Evolutionary conservation across 2,113 vertebrate species (phyloP).

Genomic region (Danio rerio): DNA sequence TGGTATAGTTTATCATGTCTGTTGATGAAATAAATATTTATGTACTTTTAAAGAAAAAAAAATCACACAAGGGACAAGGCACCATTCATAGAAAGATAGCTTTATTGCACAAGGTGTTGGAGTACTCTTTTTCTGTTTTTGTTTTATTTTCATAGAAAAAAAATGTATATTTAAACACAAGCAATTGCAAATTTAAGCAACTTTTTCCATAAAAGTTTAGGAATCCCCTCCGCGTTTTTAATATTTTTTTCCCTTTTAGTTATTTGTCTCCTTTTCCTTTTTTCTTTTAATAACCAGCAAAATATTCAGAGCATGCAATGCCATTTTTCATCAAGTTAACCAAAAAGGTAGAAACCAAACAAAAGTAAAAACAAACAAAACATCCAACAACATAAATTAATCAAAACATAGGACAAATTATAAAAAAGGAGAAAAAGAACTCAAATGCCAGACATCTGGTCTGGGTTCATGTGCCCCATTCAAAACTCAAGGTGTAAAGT

Average conservation of each 20-base stretch:
- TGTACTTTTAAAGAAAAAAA: not conserved
- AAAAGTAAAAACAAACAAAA: conserved; percentile 70
- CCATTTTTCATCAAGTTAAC: conserved; percentile 73
- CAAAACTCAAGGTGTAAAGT: conserved; percentile 72
- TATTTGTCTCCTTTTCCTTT: conserved; percentile 70
- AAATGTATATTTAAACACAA: conserved; percentile 95
- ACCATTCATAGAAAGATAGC: conserved; percentile 92
- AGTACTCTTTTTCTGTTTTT: conserved; percentile 88
- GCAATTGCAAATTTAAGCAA: conserved; percentile 98
- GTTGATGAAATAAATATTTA: not conserved
- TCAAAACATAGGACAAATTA: conserved; percentile 67
- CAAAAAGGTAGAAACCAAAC: conserved; percentile 65
- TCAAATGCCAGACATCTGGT: conserved; percentile 68
- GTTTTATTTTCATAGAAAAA: conserved; percentile 93
- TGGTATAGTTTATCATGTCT: too few species aligned
- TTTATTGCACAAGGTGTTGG: conserved; percentile 99
- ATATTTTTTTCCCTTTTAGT: conserved; percentile 68
- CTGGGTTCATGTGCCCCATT: conserved; percentile 67
- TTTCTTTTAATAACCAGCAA: conserved; percentile 88
- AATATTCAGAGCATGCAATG: conserved; percentile 92
- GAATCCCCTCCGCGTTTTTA: conserved; percentile 73
- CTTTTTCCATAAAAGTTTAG: conserved; percentile 78
- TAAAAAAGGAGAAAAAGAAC: conserved; percentile 55
- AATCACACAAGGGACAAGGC: conserved; percentile 52
- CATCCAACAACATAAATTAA: conserved; percentile 57